phyloP scores from a whole-genome alignment of 2,113 vertebrate species.

The Nannospalax galili region DNA sequence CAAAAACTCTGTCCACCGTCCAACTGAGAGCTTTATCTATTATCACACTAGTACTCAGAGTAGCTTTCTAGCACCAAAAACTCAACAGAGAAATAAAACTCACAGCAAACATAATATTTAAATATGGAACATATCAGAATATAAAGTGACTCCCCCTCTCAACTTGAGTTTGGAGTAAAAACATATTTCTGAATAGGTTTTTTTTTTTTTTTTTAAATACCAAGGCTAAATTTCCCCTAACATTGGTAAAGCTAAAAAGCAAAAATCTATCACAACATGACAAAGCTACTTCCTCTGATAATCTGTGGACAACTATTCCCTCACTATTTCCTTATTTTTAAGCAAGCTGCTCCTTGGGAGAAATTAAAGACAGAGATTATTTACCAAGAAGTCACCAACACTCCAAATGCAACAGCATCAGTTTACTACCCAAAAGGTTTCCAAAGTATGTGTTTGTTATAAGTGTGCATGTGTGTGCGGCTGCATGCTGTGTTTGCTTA shows the following conservation, averaged over 20 bases:
- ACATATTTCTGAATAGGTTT: conserved; percentile 5
- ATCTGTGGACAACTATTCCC: background rate
- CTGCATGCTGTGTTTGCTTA: no score
- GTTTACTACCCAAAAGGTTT: conserved; percentile 5
- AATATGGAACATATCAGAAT: background rate
- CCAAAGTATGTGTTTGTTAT: no score
- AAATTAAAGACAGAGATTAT: conserved; percentile 2
- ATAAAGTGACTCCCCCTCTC: background rate
- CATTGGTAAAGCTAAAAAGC: conserved; percentile 8
- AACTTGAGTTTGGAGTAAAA: conserved; percentile 16
- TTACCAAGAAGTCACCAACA: conserved; percentile 15
- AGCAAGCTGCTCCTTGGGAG: background rate
- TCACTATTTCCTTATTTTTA: background rate
- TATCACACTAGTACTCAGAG: background rate
- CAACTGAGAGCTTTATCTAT: background rate
- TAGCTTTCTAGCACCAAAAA: conserved; percentile 49
- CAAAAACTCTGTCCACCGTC: background rate
- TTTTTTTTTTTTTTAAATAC: background rate
- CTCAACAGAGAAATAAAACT: conserved; percentile 27
- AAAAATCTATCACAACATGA: conserved; percentile 14
- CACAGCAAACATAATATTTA: background rate
- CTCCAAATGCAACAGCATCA: background rate
- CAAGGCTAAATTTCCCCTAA: conserved; percentile 25
- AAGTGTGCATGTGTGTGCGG: background rate
- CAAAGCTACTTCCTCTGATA: background rate